Percentiles rank a stretch among this genome's conserved stretches.
Conservation (phyloP, 2,888 invertebrate species). For the Dicranocentrus wangi region DNA sequence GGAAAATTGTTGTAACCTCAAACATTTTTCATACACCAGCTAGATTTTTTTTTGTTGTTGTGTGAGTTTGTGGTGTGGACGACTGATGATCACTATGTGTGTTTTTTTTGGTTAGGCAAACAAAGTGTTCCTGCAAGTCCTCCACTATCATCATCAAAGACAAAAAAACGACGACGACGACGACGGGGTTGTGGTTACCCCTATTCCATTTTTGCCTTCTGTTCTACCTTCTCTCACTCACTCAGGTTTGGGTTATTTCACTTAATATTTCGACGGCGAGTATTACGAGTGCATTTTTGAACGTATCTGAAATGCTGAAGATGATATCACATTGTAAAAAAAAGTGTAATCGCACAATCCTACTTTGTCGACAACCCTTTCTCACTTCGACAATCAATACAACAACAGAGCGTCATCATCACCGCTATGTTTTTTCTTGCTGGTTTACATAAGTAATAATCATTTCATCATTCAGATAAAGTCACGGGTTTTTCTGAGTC, state of each 20-base stretch:
- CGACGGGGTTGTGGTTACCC: conserved; percentile 10
- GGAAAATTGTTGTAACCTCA: conserved; percentile 39
- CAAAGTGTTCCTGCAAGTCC: neutral
- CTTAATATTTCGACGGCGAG: neutral
- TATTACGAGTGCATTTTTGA: neutral
- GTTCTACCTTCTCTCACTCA: neutral
- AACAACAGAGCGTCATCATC: conserved; percentile 28
- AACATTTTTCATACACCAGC: neutral
- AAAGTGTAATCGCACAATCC: conserved; percentile 29
- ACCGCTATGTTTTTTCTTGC: conserved; percentile 25
- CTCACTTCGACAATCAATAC: conserved; percentile 32
- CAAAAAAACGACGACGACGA: neutral
- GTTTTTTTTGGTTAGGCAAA: conserved; percentile 1
- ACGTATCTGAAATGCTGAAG: conserved; percentile 44
- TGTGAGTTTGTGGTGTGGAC: conserved; percentile 38
- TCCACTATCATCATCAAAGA: conserved; percentile 3
- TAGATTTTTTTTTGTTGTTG: conserved; percentile 24
- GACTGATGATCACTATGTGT: conserved; percentile 15
- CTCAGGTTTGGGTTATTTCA: neutral
- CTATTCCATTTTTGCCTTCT: conserved; percentile 14
- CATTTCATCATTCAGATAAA: conserved; percentile 48
- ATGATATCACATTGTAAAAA: conserved; percentile 54
- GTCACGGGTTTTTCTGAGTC: conserved; percentile 36
- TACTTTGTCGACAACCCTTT: neutral
- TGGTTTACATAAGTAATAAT: conserved; percentile 54